Evolutionary conservation across 2,113 vertebrate species (phyloP).

Genomic region (Oenanthe oenanthe): DNA sequence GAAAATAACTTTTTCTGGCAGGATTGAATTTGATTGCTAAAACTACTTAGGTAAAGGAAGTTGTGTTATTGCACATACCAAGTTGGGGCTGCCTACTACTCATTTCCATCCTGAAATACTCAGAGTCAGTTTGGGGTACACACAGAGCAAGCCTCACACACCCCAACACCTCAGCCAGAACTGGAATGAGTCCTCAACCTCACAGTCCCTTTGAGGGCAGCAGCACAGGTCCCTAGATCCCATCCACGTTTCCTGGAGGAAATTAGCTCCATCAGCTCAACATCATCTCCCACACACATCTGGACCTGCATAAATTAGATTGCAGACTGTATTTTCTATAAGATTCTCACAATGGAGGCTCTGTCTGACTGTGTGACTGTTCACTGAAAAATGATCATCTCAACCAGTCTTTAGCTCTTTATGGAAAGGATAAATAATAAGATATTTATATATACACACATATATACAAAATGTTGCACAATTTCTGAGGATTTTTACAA

Average conservation of each 20-base stretch:
- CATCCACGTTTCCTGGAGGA: background rate
- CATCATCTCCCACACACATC: background rate
- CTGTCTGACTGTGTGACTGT: background rate
- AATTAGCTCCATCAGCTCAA: background rate
- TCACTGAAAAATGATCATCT: background rate
- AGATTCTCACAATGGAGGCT: background rate
- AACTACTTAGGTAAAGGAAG: background rate
- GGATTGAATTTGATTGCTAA: background rate
- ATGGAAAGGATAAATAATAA: background rate
- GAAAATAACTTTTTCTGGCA: background rate
- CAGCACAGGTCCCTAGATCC: background rate
- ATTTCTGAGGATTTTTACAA: background rate
- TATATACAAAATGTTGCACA: background rate
- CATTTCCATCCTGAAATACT: background rate
- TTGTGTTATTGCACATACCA: background rate
- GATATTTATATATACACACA: background rate
- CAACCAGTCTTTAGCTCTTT: background rate
- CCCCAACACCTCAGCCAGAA: background rate
- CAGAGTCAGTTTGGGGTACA: background rate
- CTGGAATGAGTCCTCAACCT: background rate
- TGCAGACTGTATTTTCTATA: background rate
- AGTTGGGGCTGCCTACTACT: background rate
- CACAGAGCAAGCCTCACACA: background rate
- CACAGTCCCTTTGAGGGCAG: background rate
- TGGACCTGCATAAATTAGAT: background rate